Evolutionary conservation across 2,888 invertebrate genomes (phyloP), one percentile per base, ranked within the genome.

Genomic region (Polyommatus icarus): DNA sequence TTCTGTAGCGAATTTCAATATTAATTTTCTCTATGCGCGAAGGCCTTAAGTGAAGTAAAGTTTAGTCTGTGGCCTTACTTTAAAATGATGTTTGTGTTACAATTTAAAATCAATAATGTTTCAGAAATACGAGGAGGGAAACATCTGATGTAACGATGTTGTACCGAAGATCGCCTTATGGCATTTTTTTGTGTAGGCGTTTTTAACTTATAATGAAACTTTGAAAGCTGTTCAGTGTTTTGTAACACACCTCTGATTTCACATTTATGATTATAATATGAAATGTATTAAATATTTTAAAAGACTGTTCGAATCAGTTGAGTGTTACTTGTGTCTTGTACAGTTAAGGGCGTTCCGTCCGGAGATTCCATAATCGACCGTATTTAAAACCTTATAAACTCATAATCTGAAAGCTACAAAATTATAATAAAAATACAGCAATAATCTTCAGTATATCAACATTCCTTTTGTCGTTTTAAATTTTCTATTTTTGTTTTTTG

Each of bases 161-260:
- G 67, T 32, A 32, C 67, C 4, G 15, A 67, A 32, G 67, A 32
- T 67, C 15, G 29, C 67, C 3, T 72, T 72, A 20, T 40, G n/a
- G 36, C 40, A 40, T n/a, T 8, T 72, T 71, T 72, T 72, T 40
- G 72, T 40, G 72, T 72, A 20, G 72, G 72, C 20, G 72, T 7
- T 24, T 36, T 40, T 20, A n/a, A 40, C 10, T 72, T 40, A 40
- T 71, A 67, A 67, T 67, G 29, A 67, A 67, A 32, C 67, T 72
- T 72, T 40, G 4, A 72, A 36, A 72, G 18, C 4, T 36, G 36
- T 71, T 71, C 18, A 71, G 40, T 40, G 40, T 20, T 20, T 40
- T n/a, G 20, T 40, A 72, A 72, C 72, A 40, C 20, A n/a, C 20
- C 40, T 71, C 71, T n/a, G n/a, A 72, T 72, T 72, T 72, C 20